Evolutionary conservation across 1,140 invertebrate genomes (phyloP).

Genomic region (Antheraea pernyi): DNA sequence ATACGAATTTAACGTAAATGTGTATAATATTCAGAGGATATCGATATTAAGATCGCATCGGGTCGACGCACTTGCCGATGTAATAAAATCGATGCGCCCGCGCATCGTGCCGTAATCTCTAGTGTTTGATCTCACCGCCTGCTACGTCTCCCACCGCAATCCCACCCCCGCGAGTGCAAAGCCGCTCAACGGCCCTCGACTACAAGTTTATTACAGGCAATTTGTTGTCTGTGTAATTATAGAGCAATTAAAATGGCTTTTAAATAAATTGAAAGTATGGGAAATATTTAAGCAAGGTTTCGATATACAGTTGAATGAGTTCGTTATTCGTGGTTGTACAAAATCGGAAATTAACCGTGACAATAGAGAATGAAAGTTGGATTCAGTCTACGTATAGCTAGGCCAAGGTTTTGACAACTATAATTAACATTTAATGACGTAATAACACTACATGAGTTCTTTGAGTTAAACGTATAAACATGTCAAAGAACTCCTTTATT

Average conservation of each 20-base stretch:
- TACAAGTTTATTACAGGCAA: constrained; percentile 37
- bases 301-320: neutral
- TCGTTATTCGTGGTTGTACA: neutral
- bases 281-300: neutral
- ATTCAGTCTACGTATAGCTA: neutral
- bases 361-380: neutral
- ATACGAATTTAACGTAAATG: neutral
- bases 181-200: constrained; percentile 13
- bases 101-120: constrained; percentile 40
- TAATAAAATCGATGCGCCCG: constrained; percentile 36
- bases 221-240: constrained; percentile 37
- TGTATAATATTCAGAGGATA: constrained; percentile 5
- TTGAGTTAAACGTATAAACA: neutral
- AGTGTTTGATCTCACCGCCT: constrained; percentile 40
- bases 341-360: neutral
- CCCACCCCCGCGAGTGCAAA: neutral
- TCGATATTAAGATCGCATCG: constrained; percentile 11
- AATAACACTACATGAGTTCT: neutral
- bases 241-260: constrained; percentile 21
- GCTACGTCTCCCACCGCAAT: neutral
- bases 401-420: neutral
- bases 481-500: no score
- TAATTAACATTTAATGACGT: neutral
- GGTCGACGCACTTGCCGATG: constrained; percentile 31
- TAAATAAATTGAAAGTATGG: constrained; percentile 4